These are phyloP conservation scores for Cochlearius cochlearius DNA, from an alignment of 2,113 vertebrate genomes.

Conservation along the genomic window DNA sequence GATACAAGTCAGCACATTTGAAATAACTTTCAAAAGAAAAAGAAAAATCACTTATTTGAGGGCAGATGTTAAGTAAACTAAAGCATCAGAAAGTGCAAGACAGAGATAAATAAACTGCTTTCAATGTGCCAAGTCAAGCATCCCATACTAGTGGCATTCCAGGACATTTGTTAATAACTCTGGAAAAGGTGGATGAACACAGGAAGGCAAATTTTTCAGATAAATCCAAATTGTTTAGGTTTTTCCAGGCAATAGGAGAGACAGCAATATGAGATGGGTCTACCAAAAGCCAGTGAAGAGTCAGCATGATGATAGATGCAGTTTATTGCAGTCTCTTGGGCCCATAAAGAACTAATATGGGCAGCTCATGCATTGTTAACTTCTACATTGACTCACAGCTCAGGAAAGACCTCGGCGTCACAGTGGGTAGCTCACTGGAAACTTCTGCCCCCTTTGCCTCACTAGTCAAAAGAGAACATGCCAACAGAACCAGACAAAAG, in stretches of 20 bases:
- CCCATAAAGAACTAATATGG: neutral
- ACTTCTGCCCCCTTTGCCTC: conserved; percentile 17
- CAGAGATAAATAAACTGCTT: neutral
- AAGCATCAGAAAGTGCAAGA: neutral
- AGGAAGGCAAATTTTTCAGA: neutral
- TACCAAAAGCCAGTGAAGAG: neutral
- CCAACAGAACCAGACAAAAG: conserved; percentile 49
- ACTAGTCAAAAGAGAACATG: neutral
- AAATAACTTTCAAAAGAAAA: neutral
- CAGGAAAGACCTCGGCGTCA: neutral
- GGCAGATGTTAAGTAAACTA: neutral
- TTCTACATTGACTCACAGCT: neutral
- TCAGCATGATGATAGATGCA: neutral
- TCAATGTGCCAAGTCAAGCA: neutral
- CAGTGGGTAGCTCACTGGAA: neutral
- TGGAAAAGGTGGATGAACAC: neutral
- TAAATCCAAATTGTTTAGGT: neutral
- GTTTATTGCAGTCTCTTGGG: neutral
- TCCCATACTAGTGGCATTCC: neutral
- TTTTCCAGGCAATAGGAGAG: neutral
- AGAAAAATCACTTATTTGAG: neutral
- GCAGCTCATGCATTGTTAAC: neutral
- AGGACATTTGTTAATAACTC: neutral
- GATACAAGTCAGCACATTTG: neutral
- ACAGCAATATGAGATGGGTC: neutral